phyloP scores from a whole-genome alignment of 1,140 invertebrate genomes.

The Reticulitermes speratus region DNA sequence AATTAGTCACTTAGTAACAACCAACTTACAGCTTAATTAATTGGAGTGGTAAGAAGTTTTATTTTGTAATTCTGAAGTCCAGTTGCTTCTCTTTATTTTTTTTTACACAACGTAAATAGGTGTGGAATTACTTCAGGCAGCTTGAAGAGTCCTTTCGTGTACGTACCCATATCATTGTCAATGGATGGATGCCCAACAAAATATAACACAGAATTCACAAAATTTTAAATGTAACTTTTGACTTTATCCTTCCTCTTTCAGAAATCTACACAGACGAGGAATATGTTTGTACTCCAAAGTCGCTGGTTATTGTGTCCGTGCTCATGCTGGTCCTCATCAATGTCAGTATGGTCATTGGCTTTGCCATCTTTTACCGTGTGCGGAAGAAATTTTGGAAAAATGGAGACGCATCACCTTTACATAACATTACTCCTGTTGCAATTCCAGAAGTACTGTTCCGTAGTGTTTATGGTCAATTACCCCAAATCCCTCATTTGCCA shows the following conservation, averaged over 20 bases:
- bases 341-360: conserved; percentile 18
- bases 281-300: conserved; percentile 23
- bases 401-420: conserved; percentile 16
- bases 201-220: too few species aligned
- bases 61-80: too few species aligned
- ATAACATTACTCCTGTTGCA: conserved; percentile 8
- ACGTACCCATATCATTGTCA: too few species aligned
- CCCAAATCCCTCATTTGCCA: conserved; percentile 24
- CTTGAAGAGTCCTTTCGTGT: too few species aligned
- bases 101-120: too few species aligned
- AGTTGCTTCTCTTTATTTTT: too few species aligned
- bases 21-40: too few species aligned
- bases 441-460: conserved; percentile 36
- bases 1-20: too few species aligned
- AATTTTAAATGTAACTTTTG: too few species aligned
- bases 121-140: too few species aligned
- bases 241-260: background rate
- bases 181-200: too few species aligned
- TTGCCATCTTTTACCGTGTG: conserved; percentile 30
- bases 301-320: conserved; percentile 23
- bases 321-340: conserved; percentile 29
- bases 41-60: too few species aligned
- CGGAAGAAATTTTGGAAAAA: conserved; percentile 33
- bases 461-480: conserved; percentile 35
- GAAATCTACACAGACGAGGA: conserved; percentile 23